Base-by-base conservation (phyloP, 1,140 invertebrate genomes). In the Halyomorpha halys region DNA sequence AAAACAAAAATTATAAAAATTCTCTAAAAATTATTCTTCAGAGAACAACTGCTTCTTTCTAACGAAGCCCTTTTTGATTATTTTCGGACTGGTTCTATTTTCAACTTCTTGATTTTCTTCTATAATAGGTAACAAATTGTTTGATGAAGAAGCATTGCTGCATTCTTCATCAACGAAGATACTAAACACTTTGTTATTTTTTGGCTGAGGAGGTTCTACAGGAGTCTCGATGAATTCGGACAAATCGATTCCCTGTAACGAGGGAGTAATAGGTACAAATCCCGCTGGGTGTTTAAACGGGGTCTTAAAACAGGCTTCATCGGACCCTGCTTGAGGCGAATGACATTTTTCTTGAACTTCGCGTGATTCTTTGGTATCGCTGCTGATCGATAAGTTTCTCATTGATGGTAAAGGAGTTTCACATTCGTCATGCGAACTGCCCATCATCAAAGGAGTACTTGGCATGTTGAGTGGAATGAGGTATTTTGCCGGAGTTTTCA, bases 261-360 rank as follows among this genome's bases (percentile, higher is more conserved):
- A 56, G 15, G 53, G 53, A 9, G 53, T 56, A 23, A 56, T 16
- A 23, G 53, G 53, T 15, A 56, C 23, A 27, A 56, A 56, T 23
- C 53, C 53, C 1, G 34, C 11, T 23, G 23, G 19, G 27, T 25
- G 18, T 14, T 56, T 56, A 6, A 56, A 23, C 2, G 53, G 53
- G 3, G 53, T 56, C 23, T 56, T 19, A 25, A 16, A 56, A 8
- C 14, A 6, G 3, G 53, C 23, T 23, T 25, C 23, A 13, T 56
- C 23, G 15, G 18, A 6, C 0, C 18, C 5, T 9, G 3, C 27
- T 15, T 21, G 19, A 13, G 53, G 6, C 11, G 34, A 39, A 39
- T 11, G 13, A 9, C 34, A 13, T 13, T 9, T 39, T 3, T 39
- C 34, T 39, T 39, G 34, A 13, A 39, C 13, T 39, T 39, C 34